phyloP scores from a whole-genome alignment of 1,140 invertebrate species.

The Panagrolaimus sp. region DNA sequence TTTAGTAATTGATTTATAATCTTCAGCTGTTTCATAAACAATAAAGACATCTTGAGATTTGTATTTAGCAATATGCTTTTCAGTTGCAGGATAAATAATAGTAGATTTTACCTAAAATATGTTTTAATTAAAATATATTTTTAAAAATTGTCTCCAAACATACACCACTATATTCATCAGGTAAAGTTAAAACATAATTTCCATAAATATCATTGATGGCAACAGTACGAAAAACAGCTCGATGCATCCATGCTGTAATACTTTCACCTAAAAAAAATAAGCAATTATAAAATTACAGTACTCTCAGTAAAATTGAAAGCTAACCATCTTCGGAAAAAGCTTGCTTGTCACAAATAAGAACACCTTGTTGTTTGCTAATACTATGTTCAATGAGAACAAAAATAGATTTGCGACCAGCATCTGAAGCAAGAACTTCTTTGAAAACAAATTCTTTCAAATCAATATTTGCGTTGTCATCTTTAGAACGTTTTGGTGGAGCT shows the following conservation, averaged over 20 bases:
- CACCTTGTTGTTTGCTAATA: not conserved
- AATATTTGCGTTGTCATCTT: not conserved
- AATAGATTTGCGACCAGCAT: not conserved
- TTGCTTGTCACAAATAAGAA: constrained; percentile 6
- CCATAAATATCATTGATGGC: constrained; percentile 70
- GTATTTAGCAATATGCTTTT: constrained; percentile 84
- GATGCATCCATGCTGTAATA: not conserved
- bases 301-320: too few relatives aligned
- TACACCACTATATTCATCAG: constrained; percentile 69
- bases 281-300: too few relatives aligned
- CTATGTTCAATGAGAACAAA: constrained; percentile 10
- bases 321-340: not conserved
- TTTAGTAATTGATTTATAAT: constrained; percentile 73
- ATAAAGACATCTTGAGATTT: constrained; percentile 68
- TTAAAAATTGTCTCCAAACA: too few relatives aligned
- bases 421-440: not conserved
- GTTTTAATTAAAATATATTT: too few relatives aligned
- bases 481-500: not conserved
- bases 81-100: constrained; percentile 81
- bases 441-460: constrained; percentile 14
- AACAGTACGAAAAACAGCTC: not conserved
- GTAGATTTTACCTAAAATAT: too few relatives aligned
- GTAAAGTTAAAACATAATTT: constrained; percentile 70
- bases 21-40: constrained; percentile 74
- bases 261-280: too few relatives aligned